Conservation (phyloP, 2,888 invertebrate species). For the Sylvicola fuscatus region DNA sequence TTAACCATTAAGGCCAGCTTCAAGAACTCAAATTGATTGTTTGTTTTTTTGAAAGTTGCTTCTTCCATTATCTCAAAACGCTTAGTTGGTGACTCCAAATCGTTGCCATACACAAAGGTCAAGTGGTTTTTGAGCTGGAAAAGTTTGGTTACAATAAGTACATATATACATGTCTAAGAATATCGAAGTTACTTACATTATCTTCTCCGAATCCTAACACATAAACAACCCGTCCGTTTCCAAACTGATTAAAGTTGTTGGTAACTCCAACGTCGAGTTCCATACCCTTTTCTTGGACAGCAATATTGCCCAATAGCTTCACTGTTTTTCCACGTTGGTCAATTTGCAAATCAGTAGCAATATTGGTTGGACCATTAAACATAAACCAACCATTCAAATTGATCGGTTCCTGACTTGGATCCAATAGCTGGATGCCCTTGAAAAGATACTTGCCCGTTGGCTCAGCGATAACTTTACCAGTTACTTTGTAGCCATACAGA, state of each 20-base stretch:
- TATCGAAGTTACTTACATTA: slow-evolving; percentile 1
- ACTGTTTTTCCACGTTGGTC: slow-evolving; percentile 1
- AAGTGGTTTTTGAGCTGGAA: slow-evolving; percentile 23
- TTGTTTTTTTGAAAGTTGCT: slow-evolving; percentile 4
- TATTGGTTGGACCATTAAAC: slow-evolving; percentile 6
- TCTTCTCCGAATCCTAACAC: neutral
- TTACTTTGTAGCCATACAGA: slow-evolving; percentile 18
- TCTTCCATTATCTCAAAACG: slow-evolving; percentile 14
- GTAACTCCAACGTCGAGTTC: slow-evolving; percentile 4
- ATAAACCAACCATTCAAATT: slow-evolving; percentile 18
- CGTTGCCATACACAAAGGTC: slow-evolving; percentile 37
- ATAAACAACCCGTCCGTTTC: slow-evolving; percentile 5
- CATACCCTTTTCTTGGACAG: slow-evolving; percentile 1
- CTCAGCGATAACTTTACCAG: slow-evolving; percentile 17
- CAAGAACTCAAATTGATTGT: neutral
- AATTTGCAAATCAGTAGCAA: slow-evolving; percentile 5
- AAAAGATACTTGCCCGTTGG: slow-evolving; percentile 14
- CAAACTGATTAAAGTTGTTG: slow-evolving; percentile 3
- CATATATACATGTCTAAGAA: too few relatives aligned
- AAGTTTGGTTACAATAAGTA: too few relatives aligned
- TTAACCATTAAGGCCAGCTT: too few relatives aligned
- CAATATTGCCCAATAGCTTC: slow-evolving; percentile 3
- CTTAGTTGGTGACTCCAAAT: slow-evolving; percentile 33
- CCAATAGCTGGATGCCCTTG: slow-evolving; percentile 16
- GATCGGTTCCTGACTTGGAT: slow-evolving; percentile 10